A percentile compares a stretch with the other conserved stretches of the same genome.
Evolutionary conservation across 2,797 vertebrate species (phyloP).

Genomic region (Glyptemys insculpta): DNA sequence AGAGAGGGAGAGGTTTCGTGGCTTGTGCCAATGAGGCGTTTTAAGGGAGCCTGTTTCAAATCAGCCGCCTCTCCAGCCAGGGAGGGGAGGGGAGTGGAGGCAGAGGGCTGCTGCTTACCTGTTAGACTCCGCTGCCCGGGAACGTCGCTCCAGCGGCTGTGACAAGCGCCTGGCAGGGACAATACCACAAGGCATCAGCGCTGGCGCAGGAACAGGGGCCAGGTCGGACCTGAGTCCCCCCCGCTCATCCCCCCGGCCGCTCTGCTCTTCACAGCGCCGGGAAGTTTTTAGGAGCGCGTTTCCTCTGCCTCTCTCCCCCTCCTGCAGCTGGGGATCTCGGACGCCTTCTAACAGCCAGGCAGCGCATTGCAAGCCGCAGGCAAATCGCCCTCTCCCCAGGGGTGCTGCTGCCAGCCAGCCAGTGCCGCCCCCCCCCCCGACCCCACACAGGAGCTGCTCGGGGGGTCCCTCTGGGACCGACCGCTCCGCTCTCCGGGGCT

Average conservation of each 20-base stretch:
- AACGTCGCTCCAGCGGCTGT: too few relatives aligned
- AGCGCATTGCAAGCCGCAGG: neutral
- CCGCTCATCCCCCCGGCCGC: conserved; percentile 2
- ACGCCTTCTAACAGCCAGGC: conserved; percentile 64
- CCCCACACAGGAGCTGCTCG: neutral
- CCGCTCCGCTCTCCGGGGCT: too few relatives aligned
- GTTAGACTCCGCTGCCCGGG: neutral
- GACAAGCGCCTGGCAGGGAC: too few relatives aligned
- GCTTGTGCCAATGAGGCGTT: neutral
- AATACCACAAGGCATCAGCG: too few relatives aligned
- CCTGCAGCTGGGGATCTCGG: conserved; percentile 38
- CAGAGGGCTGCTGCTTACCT: neutral
- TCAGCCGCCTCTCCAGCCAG: neutral
- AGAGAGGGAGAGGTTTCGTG: neutral
- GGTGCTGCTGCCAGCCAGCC: too few relatives aligned
- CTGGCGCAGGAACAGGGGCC: too few relatives aligned
- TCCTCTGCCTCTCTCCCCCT: neutral
- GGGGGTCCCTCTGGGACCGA: neutral
- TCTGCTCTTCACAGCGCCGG: neutral
- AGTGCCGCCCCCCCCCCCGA: neutral
- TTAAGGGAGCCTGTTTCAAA: neutral
- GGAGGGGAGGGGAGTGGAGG: too few relatives aligned
- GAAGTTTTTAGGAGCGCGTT: neutral
- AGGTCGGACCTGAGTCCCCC: too few relatives aligned
- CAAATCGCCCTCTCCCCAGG: neutral